Percentiles rank a stretch among this genome's conserved stretches.
phyloP scores from a whole-genome alignment of 2,113 vertebrate genomes.

The Pogonocichla stellata region DNA sequence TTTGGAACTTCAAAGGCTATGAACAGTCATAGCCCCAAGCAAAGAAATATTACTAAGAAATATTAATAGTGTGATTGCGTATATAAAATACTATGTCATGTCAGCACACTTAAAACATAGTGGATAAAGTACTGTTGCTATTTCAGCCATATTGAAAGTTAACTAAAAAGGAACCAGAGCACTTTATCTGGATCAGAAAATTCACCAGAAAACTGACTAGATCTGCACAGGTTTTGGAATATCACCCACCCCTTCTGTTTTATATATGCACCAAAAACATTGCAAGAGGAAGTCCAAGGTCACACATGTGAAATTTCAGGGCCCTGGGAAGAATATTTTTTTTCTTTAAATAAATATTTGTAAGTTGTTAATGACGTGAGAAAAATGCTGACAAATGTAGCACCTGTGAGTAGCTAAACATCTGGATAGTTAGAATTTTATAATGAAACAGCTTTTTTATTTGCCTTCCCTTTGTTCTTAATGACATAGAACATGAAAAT shows the following conservation, averaged over 20 bases:
- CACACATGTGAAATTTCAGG: background rate
- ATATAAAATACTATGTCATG: background rate
- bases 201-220: background rate
- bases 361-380: background rate
- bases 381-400: background rate
- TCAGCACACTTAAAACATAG: background rate
- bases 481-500: background rate
- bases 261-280: background rate
- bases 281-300: background rate
- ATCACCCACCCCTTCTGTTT: background rate
- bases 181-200: background rate
- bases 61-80: background rate
- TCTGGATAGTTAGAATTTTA: background rate
- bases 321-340: background rate
- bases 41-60: background rate
- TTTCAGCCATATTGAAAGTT: accelerated
- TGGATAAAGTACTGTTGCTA: background rate
- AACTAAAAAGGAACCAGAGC: background rate
- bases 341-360: background rate
- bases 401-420: background rate
- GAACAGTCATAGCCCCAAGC: background rate
- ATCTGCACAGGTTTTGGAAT: background rate
- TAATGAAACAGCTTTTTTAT: background rate
- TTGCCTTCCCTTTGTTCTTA: background rate
- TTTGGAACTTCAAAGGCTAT: background rate